Conservation (phyloP, 2,888 invertebrate genomes). For the Chloroclysta siterata region DNA sequence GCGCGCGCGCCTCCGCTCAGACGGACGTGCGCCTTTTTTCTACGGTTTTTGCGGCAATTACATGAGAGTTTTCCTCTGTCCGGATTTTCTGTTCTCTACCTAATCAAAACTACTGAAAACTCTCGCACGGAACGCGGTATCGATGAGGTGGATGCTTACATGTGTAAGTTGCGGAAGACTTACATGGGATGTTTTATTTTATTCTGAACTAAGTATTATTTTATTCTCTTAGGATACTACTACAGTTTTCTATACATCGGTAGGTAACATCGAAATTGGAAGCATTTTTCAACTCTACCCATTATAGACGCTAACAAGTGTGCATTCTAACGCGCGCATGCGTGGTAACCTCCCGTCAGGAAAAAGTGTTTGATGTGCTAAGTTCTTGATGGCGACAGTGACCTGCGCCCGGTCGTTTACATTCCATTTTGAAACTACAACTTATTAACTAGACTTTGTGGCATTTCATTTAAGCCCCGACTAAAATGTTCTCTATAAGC, state of each 20-base stretch:
- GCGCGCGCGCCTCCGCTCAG: conserved; percentile 62
- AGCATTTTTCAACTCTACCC: conserved; percentile 25
- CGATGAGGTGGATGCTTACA: conserved; percentile 45
- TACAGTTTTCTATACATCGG: conserved; percentile 1
- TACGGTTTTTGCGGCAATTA: conserved; percentile 65
- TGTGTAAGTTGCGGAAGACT: conserved; percentile 40
- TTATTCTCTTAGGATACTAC: conserved; percentile 17
- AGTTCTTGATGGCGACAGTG: conserved; percentile 62
- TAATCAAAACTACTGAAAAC: conserved; percentile 70
- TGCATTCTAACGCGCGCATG: conserved; percentile 53
- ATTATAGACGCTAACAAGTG: conserved; percentile 49
- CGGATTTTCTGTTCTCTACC: conserved; percentile 68
- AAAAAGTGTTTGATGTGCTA: conserved; percentile 68
- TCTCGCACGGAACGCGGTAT: conserved; percentile 63
- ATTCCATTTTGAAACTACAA: conserved; percentile 50
- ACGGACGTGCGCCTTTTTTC: conserved; percentile 68
- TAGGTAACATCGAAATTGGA: conserved; percentile 35
- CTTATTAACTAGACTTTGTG: conserved; percentile 18
- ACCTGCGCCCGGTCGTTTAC: conserved; percentile 54
- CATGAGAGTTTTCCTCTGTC: conserved; percentile 68
- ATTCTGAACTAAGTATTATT: conserved; percentile 5
- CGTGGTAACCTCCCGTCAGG: conserved; percentile 48
- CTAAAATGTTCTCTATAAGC: too few relatives aligned
- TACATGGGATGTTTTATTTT: conserved; percentile 50
- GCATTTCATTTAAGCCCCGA: too few relatives aligned